Evolutionary conservation across 1,140 invertebrate genomes (phyloP), one percentile per base, ranked within the genome.

Genomic region (Scaptomyza graminum): DNA sequence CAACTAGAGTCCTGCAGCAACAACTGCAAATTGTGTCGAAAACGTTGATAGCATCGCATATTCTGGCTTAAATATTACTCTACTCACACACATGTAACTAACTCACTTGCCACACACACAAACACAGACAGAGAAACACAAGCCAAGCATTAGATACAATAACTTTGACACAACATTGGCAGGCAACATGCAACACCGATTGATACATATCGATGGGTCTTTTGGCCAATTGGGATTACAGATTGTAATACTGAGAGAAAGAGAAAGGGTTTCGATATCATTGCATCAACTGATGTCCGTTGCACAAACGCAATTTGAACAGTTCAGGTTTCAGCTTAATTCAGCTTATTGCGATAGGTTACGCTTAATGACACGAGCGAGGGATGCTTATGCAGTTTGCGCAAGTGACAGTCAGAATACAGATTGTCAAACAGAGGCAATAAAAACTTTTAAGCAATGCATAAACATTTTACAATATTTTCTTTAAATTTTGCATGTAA

Each of bases 1-100:
- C 8, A 34, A 8, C 31, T 1, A 9, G 31, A 34, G 31, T 9
- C 7, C 65, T 52, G 47, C 28, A 63, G n/a, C 41, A 47, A 49
- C 28, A 47, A 2, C 39, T 46, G 25, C 37, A 43, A 61, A 62
- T 74, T 84, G 73, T 80, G 62, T 66, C 70, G 54, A 65, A 78
- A 88, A 70, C 57, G 71, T 69, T 72, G 82, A 88, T 75, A 88
- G 63, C 67, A 77, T 79, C 82, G 64, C 63, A 75, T 75, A 22
- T 87, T 68, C 41, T 68, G 74, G 56, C 56, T 70, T 66, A 61
- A 25, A 50, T 70, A 60, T 37, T 70, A 70, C 67, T 65, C 63
- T 61, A 25, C 54, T 46, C 51, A 18, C 61, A 54, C 31, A 18
- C 37, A 25, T n/a, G n/a, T n/a, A n/a, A n/a, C n/a, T 41, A 56